Evolutionary conservation across 2,113 vertebrate species (phyloP), one percentile per base, ranked within the genome.

Genomic region (Verasper variegatus): DNA sequence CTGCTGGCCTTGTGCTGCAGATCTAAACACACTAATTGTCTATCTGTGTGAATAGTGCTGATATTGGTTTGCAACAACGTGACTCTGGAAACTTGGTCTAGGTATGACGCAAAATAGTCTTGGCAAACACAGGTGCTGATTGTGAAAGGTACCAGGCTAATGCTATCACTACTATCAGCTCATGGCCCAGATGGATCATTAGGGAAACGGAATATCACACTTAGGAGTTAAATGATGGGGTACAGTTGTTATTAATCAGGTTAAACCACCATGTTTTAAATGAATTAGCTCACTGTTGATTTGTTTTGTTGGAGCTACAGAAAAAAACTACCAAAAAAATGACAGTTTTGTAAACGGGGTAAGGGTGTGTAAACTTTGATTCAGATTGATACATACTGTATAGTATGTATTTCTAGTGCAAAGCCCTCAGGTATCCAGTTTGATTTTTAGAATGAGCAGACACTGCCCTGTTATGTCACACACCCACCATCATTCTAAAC

Each of bases 1-100:
- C 95, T 14, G 95, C 95, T 21, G 94, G 95, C 11, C 92, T 96
- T 69, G 95, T 96, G 71, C 85, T 96, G 73, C 95, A 96, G 85
- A 96, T 96, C 77, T 96, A 85, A 70, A 73, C 17, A 24, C 35
- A 69, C 26, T 10, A 5, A 11, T 68, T 42, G 5, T 78, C 21
- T 23, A 1, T 79, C n/a, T 21, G 3, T 78, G 56, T 68, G 27
- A 58, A 35, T 31, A 4, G 54, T 21, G 72, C 78, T 68, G 42
- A 62, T 69, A 24, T 11, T 65, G 61, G 27, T 78, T 84, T 31
- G 78, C 55, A 68, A 55, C 26, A 10, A n/a, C 2, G 1, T 60
- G 60, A 83, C 52, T 73, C 54, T 57, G 45, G 31, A 80, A 76
- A 87, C 57, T 68, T 65, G 64, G 79, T 81, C 24, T 69, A 17